phyloP scores from a whole-genome alignment of 1,140 invertebrate species.

The Polypedilum vanderplanki region DNA sequence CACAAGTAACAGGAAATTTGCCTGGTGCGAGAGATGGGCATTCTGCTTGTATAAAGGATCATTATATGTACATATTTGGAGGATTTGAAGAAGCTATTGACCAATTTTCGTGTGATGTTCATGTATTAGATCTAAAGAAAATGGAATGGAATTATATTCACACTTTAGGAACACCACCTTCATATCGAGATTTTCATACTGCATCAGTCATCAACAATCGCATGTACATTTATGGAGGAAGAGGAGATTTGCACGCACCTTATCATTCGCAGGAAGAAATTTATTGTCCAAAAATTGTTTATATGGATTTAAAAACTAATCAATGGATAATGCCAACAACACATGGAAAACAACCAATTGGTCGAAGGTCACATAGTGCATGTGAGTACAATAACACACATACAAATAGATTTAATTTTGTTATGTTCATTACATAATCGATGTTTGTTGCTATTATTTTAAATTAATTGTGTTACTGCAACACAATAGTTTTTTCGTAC shows the following conservation, averaged over 20 bases:
- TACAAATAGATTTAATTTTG: background rate
- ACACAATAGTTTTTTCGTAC: background rate
- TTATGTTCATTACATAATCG: background rate
- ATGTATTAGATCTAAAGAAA: slow-evolving; percentile 64
- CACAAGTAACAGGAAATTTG: slow-evolving; percentile 55
- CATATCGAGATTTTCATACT: slow-evolving; percentile 80
- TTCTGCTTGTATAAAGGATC: slow-evolving; percentile 71
- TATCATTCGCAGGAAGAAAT: slow-evolving; percentile 60
- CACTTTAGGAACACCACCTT: slow-evolving; percentile 55
- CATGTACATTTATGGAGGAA: slow-evolving; percentile 84
- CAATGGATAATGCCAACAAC: slow-evolving; percentile 59
- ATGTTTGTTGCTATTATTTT: background rate
- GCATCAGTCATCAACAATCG: slow-evolving; percentile 61
- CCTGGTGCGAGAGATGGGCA: slow-evolving; percentile 84
- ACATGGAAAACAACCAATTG: slow-evolving; percentile 54
- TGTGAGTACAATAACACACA: slow-evolving; percentile 55
- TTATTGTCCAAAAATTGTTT: slow-evolving; percentile 71
- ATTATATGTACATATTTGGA: slow-evolving; percentile 86
- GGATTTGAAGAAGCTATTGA: slow-evolving; percentile 75
- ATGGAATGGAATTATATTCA: slow-evolving; percentile 62
- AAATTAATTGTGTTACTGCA: background rate
- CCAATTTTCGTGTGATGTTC: slow-evolving; percentile 72
- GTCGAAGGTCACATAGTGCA: slow-evolving; percentile 79
- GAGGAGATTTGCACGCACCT: slow-evolving; percentile 60
- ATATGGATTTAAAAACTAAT: slow-evolving; percentile 61